Evolutionary conservation across 2,113 vertebrate species (phyloP).

Genomic region (Panthera uncia): DNA sequence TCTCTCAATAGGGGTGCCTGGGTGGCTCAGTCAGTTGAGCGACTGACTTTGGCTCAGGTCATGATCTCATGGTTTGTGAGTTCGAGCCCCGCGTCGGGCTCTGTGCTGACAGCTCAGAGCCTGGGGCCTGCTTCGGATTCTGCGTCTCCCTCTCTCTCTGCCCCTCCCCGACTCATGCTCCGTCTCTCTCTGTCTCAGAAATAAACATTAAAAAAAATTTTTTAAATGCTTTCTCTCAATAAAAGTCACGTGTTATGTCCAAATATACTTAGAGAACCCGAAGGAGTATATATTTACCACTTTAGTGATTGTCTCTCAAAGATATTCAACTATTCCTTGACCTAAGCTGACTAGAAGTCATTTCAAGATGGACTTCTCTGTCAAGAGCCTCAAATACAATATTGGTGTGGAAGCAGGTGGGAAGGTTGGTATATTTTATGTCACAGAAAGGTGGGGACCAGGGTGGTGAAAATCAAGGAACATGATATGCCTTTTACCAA

Average conservation of each 20-base stretch:
- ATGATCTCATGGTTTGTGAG: no score
- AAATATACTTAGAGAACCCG: not conserved
- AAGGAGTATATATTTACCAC: not conserved
- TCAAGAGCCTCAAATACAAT: not conserved
- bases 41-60: no score
- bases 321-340: conserved; percentile 4
- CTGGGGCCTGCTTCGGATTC: no score
- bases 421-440: not conserved
- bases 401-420: not conserved
- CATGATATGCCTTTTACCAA: not conserved
- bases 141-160: no score
- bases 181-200: no score
- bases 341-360: not conserved
- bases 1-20: not conserved
- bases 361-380: not conserved
- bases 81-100: no score
- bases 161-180: no score
- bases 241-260: not conserved
- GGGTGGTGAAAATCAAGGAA: not conserved
- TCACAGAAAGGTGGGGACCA: not conserved
- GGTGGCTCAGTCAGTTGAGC: no score
- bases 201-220: no score
- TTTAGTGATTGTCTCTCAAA: not conserved
- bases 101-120: no score
- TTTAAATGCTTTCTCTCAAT: not conserved